A percentile compares a stretch with the other conserved stretches of the same genome.
Evolutionary conservation across 92 coral and sea anemone species (phyloP).

Genomic region (Zoanthus solanderi): DNA sequence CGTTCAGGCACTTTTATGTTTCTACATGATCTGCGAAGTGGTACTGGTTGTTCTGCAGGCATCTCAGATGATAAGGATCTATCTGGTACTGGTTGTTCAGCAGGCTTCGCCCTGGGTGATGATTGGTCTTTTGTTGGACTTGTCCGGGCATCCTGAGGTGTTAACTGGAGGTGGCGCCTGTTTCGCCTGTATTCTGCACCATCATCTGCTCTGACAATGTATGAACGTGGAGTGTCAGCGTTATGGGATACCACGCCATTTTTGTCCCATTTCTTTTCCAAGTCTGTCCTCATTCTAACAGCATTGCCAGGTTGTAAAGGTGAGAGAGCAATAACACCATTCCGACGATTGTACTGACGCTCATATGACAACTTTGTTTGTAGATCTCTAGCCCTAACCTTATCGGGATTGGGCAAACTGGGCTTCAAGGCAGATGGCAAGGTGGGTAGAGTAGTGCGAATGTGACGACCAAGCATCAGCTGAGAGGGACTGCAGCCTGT

Average conservation of each 20-base stretch:
- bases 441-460: slow-evolving; percentile 17
- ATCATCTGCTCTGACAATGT: slow-evolving; percentile 3
- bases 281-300: not conserved
- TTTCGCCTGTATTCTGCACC: slow-evolving; percentile 12
- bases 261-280: slow-evolving; percentile 5
- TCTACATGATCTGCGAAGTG: not conserved
- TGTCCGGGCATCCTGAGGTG: slow-evolving; percentile 3
- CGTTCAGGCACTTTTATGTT: not conserved
- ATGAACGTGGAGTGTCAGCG: not conserved
- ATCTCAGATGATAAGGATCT: too few relatives aligned
- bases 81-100: not conserved
- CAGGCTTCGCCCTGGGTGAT: not conserved
- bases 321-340: not conserved
- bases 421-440: slow-evolving; percentile 22
- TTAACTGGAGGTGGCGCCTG: slow-evolving; percentile 16
- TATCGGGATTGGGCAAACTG: not conserved
- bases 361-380: slow-evolving; percentile 8
- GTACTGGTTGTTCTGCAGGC: too few relatives aligned
- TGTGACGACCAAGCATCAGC: slow-evolving; percentile 16
- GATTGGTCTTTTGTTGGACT: not conserved
- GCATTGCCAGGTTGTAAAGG: not conserved
- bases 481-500: not conserved
- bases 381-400: slow-evolving; percentile 14
- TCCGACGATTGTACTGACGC: slow-evolving; percentile 8
- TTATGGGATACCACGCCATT: not conserved